Base-by-base conservation (phyloP, 2,113 vertebrate genomes). In the Phyllostomus discolor region DNA sequence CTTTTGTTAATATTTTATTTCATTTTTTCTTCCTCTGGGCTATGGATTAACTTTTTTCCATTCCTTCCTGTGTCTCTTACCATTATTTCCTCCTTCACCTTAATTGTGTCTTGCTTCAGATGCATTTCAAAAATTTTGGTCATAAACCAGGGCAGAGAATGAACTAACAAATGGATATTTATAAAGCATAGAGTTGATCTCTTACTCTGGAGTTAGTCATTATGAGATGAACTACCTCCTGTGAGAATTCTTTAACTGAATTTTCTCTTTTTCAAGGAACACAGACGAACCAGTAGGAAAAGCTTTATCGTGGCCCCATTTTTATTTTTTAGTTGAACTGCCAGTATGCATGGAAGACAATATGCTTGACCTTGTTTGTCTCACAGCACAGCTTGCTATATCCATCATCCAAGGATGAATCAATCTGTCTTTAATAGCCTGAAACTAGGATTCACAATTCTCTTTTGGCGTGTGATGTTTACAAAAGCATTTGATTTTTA, bases 401-500 rank as follows among this genome's bases (percentile, higher is more conserved):
- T 48, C 43, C 22, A 50, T 62, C 43, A 92, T 54, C 9, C 43
- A 75, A 86, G 86, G 48, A 90, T 83, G 22, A 96, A 80, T 88
- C 4, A 16, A 11, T 88, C 59, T 80, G 11, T 62, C n/a, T 80
- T 83, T 52, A 80, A 83, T 57, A 94, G 41, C 26, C 16, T 66
- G 20, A 94, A 90, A 92, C 33, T 41, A 92, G 66, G 28, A 64
- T 41, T 88, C 28, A 33, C 43, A 43, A n/a, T 66, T 92, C 57
- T 96, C 66, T 10, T 92, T 92, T 84, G 28, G 41, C 4, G 17
- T 79, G 35, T 92, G 62, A 87, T 78, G 41, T 57, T 64, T 84
- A 92, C 67, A 95, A 95, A 93, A 70, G 66, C 59, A 80, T 81
- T 90, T 95, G 43, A 81, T 96, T 96, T 97, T 92, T 87, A 96